Base-by-base conservation (phyloP, 2,888 invertebrate genomes). In the Metalampra italica region DNA sequence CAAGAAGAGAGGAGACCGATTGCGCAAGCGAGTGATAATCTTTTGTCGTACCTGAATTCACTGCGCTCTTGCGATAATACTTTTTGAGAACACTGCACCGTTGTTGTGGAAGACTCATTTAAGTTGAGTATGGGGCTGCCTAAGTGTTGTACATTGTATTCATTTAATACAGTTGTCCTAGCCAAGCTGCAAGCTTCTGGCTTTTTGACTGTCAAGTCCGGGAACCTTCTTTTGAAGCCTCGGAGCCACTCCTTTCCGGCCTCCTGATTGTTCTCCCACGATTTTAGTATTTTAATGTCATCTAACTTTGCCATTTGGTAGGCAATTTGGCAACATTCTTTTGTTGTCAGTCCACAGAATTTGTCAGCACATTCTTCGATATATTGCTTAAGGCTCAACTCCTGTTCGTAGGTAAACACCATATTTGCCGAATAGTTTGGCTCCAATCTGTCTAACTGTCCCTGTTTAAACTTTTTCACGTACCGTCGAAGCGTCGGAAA, bases 121-220 rank as follows among this genome's bases (percentile, higher is more conserved):
- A 34, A 1, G 7, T 34, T 34, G 11, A 4, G 11, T 34, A 4
- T 22, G 22, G 5, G 5, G 5, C 22, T 22, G 2, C 5, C 22
- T 22, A 22, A 3, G 22, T 22, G 22, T 5, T 5, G 22, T 22
- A 5, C 2, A 22, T 22, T 22, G 22, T 22, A 22, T 22, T 22
- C 5, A 40, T 71, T 69, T 40, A 71, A 70, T 0, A 47, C 57
- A 32, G 59, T 64, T 1, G 62, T 53, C 54, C 69, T 54, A 14
- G 57, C 64, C n/a, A 62, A 54, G 52, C 63, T 66, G 34, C 66
- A 70, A 11, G 62, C 55, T 62, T 71, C 61, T 9, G 68, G 64
- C 53, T 65, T 66, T 22, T 66, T 47, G 36, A 68, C 51, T 44
- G 54, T 59, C n/a, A 68, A 49, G 29, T 45, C 15, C 36, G 41